Conservation (phyloP, 2,113 vertebrate species). For the Platanista minor region DNA sequence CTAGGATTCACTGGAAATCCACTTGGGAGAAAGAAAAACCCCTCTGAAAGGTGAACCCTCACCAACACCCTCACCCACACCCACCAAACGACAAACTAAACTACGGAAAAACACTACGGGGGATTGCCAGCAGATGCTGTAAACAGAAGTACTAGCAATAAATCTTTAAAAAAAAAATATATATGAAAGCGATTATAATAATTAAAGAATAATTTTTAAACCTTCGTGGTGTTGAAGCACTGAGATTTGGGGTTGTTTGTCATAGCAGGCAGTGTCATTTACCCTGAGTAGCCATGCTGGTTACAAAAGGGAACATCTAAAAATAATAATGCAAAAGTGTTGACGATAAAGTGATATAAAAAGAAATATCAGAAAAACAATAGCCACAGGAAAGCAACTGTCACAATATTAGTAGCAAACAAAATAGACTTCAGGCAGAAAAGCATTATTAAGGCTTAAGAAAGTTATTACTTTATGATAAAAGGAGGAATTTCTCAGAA, state of each 20-base stretch:
- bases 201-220: not conserved
- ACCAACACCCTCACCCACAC: not conserved
- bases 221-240: not conserved
- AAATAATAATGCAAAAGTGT: not conserved
- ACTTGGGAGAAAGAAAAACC: not conserved
- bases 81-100: not conserved
- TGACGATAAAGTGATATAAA: not conserved
- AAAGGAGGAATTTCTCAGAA: not conserved
- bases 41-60: not conserved
- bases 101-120: not conserved
- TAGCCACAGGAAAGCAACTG: not conserved
- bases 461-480: not conserved
- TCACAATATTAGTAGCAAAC: not conserved
- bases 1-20: not conserved
- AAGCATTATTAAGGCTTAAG: not conserved
- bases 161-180: no score
- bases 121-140: not conserved
- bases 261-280: not conserved
- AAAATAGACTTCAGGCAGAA: not conserved
- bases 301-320: not conserved
- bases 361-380: not conserved
- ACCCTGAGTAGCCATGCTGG: not conserved
- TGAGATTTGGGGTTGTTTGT: not conserved
- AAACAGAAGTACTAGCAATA: not conserved
- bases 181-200: not conserved